Conservation (phyloP, 2,113 vertebrate species). For the Ictidomys tridecemlineatus region DNA sequence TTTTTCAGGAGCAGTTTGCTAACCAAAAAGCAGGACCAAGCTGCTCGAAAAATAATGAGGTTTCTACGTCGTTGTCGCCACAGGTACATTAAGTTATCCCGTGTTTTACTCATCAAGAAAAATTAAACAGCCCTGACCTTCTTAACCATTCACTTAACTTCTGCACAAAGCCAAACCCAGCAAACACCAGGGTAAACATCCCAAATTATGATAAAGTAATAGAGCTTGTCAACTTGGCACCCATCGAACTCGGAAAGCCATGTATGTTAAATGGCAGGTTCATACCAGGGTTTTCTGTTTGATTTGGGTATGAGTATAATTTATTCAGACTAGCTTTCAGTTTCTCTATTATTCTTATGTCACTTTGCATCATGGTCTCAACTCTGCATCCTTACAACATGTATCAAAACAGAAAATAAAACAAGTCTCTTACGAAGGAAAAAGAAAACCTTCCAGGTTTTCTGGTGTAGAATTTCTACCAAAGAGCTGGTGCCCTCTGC, state of each 20-base stretch:
- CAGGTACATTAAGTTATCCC: constrained; percentile 89
- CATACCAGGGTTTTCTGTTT: not conserved
- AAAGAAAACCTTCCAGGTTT: too few relatives aligned
- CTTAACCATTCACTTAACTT: not conserved
- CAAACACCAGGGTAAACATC: not conserved
- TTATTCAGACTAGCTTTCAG: not conserved
- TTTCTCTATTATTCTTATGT: not conserved
- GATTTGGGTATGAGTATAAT: not conserved
- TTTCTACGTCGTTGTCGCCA: constrained; percentile 99
- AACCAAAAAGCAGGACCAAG: constrained; percentile 99
- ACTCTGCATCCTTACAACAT: not conserved
- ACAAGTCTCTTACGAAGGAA: not conserved
- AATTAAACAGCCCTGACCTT: not conserved
- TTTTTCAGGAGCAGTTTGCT: constrained; percentile 96
- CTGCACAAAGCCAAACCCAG: not conserved
- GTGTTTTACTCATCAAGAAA: not conserved
- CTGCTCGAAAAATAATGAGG: constrained; percentile 99
- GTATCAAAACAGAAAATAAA: not conserved
- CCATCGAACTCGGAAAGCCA: fast-evolving
- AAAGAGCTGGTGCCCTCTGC: constrained; percentile 70
- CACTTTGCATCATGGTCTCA: not conserved
- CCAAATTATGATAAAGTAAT: not conserved
- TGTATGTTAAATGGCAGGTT: not conserved
- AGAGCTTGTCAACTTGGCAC: not conserved
- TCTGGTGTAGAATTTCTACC: not conserved